Evolutionary conservation across 2,888 invertebrate genomes (phyloP).

Genomic region (Petrophora chlorosata): DNA sequence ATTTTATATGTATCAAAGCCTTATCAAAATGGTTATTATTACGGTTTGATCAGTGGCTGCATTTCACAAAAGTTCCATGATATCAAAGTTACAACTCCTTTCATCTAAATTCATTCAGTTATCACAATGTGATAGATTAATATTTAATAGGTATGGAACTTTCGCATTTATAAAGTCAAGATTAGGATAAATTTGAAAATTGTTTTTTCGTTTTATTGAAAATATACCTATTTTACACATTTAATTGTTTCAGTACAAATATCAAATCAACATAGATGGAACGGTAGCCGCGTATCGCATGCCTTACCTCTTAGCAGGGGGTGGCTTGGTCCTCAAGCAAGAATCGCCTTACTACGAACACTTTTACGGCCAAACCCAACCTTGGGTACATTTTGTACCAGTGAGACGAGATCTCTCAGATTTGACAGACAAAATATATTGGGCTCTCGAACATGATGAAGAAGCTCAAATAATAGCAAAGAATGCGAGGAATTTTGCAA

Average conservation of each 20-base stretch:
- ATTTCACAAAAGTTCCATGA: too few species aligned
- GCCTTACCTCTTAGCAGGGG: constrained; percentile 95
- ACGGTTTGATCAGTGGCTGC: too few species aligned
- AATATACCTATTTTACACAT: not conserved
- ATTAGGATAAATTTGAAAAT: too few species aligned
- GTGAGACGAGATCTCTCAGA: constrained; percentile 91
- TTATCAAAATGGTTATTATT: too few species aligned
- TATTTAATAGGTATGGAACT: too few species aligned
- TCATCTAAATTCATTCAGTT: too few species aligned
- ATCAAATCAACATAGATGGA: constrained; percentile 97
- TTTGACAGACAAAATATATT: constrained; percentile 89
- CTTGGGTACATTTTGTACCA: constrained; percentile 93
- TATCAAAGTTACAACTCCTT: too few species aligned
- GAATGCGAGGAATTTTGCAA: constrained; percentile 88
- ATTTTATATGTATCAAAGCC: too few species aligned
- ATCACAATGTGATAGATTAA: too few species aligned
- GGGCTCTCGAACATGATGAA: constrained; percentile 90
- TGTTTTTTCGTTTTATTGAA: too few species aligned
- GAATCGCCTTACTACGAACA: constrained; percentile 97
- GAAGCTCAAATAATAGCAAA: constrained; percentile 86
- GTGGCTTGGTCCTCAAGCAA: constrained; percentile 95
- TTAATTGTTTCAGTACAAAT: constrained; percentile 91
- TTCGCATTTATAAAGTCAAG: too few species aligned
- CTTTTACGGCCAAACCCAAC: constrained; percentile 91
- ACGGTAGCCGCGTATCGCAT: constrained; percentile 98